Percentiles rank a stretch among this genome's conserved stretches.
These are phyloP conservation scores for Atherinosoma microstoma DNA, from an alignment of 2,797 vertebrate genomes.

Conservation along the genomic window DNA sequence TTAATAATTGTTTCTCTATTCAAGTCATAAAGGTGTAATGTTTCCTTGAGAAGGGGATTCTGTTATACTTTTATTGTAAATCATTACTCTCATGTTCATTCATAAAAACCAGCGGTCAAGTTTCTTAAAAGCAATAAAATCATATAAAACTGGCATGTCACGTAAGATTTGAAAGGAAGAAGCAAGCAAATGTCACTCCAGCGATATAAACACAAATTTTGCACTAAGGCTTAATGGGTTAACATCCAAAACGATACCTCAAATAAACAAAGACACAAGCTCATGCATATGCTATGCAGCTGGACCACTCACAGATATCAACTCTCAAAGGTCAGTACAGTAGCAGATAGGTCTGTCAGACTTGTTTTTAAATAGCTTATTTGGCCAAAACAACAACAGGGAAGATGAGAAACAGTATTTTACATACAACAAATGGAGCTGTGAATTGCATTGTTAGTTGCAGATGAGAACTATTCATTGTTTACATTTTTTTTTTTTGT, in stretches of 20 bases:
- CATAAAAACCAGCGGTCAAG: neutral
- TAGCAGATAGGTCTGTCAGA: constrained; percentile 31
- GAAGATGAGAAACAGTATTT: constrained; percentile 42
- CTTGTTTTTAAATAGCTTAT: constrained; percentile 55
- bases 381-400: constrained; percentile 40
- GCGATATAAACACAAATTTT: neutral
- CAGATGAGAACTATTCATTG: constrained; percentile 37
- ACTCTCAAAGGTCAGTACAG: constrained; percentile 67
- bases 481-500: constrained; percentile 50
- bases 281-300: constrained; percentile 11
- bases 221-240: neutral
- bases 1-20: neutral
- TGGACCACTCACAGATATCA: constrained; percentile 25
- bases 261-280: constrained; percentile 9
- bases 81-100: neutral
- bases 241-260: constrained; percentile 3
- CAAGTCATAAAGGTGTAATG: neutral
- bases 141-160: neutral
- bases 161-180: neutral
- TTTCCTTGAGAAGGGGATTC: neutral
- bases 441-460: constrained; percentile 30
- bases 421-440: constrained; percentile 29
- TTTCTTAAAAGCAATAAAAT: neutral
- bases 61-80: neutral
- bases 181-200: neutral